Evolutionary conservation across 2,113 vertebrate species (phyloP).

Genomic region (Rhynchopsitta pachyrhyncha): DNA sequence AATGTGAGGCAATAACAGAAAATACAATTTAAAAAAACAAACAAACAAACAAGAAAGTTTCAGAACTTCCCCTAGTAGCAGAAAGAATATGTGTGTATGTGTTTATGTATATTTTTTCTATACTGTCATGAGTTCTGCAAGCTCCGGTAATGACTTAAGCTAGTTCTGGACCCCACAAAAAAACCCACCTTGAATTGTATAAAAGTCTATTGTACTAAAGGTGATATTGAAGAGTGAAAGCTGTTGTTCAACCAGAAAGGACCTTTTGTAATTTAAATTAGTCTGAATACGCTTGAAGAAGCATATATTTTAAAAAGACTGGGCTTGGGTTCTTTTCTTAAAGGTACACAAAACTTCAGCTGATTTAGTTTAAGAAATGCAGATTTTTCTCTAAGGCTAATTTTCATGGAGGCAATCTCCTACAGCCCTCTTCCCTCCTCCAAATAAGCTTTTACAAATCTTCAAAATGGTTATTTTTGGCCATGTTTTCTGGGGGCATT

Average conservation of each 20-base stretch:
- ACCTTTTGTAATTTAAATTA: constrained; percentile 36
- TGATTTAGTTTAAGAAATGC: not conserved
- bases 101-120: not conserved
- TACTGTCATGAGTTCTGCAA: not conserved
- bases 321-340: not conserved
- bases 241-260: constrained; percentile 6
- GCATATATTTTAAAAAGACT: not conserved
- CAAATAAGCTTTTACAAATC: not conserved
- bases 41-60: not conserved
- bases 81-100: not conserved
- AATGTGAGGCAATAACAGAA: not conserved
- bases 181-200: not conserved
- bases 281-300: not conserved
- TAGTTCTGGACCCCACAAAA: not conserved
- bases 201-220: not conserved
- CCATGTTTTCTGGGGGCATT: not conserved
- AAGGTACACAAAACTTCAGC: not conserved
- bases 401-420: not conserved
- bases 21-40: not conserved
- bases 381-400: not conserved
- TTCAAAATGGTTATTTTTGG: not conserved
- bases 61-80: not conserved
- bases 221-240: not conserved
- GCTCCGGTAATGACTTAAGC: not conserved
- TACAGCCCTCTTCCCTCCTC: not conserved